Evolutionary conservation across 2,113 vertebrate genomes (phyloP), one percentile per base, ranked within the genome.

Genomic region (Australoheros scitulus): DNA sequence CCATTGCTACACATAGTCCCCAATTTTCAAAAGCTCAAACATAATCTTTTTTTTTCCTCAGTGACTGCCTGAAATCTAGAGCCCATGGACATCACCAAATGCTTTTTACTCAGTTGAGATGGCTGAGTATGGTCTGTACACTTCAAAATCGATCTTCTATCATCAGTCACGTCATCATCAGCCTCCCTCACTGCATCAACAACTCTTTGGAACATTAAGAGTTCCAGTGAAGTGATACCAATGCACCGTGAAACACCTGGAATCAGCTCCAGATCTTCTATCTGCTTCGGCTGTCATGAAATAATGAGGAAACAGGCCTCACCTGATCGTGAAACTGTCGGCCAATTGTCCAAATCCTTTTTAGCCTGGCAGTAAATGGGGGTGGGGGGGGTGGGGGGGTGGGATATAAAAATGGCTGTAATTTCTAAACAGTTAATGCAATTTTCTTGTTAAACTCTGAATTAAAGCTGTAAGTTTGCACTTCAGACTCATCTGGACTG

Each of bases 341-440:
- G 8, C 5, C 43, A 47, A 5, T 14, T 43, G 7, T 11, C 17
- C 38, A 17, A 10, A 43, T 43, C 17, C 22, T 26, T 68, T 68
- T 17, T 20, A 17, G 14, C 43, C 63, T 47, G 13, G 32, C 32
- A 32, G 32, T 68, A 7, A 65, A 65, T 43, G n/a, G 36, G 0
- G 11, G 0, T 1, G 14, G 0, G 22, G n/a, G 29, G 29, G 29
- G 0, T 1, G 14, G 0, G 22, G n/a, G 29, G 29, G 29, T n/a
- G n/a, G n/a, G n/a, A n/a, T 65, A 7, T 41, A 41, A 65, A 65
- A 65, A 43, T 9, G 20, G n/a, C 2, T 64, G 8, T 9, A 15
- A 15, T 24, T 14, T 13, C 11, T 13, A 43, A 43, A 14, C 41
- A 13, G 60, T n/a, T 36, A 32, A 32, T 32, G 29, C 3, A 32